Evolutionary conservation across 1,140 invertebrate genomes (phyloP), one percentile per base, ranked within the genome.

Genomic region (Planococcus citri): DNA sequence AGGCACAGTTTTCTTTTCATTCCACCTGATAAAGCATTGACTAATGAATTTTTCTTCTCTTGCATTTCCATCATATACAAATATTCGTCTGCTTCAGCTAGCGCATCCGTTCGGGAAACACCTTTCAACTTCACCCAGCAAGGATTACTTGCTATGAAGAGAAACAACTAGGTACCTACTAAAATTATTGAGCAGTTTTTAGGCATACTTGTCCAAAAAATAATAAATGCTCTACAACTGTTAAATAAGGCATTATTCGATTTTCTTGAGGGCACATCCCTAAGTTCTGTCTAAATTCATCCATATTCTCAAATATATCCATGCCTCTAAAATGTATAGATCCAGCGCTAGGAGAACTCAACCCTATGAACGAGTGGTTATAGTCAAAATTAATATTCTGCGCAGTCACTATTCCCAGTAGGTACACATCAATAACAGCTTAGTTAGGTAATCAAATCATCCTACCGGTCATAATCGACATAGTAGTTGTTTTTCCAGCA

Each of bases 261-360:
- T 98, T 93, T 77, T 97, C 92, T 78, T 98, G 96, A 10, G 95
- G 95, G 79, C 95, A 98, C 27, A 90, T 77, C 4, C 89, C 89
- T 1, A 91, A 78, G 75, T 83, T 83, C 10, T 79, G 78, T 71
- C 85, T 79, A 72, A 82, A 78, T 24, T 33, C 73, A 6, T 78
- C 73, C 41, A 83, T 80, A 69, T 84, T 77, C 37, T 76, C 81
- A 38, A 77, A 74, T 41, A 89, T 83, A 75, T 88, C 84, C 21
- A 64, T 27, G 17, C 83, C 85, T 74, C 87, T 84, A 41, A 88
- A 80, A 21, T 80, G 68, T 21, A 87, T 85, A 70, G 81, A 82
- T 25, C 88, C 88, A 72, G 78, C 78, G 0, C 82, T 82, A 41
- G 86, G 82, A 33, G 83, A 82, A 73, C 84, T 82, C 69, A 89